Percentiles rank a stretch among this genome's conserved stretches.
Evolutionary conservation across 2,888 invertebrate genomes (phyloP).

Genomic region (Spatulosminthurus flaviceps): DNA sequence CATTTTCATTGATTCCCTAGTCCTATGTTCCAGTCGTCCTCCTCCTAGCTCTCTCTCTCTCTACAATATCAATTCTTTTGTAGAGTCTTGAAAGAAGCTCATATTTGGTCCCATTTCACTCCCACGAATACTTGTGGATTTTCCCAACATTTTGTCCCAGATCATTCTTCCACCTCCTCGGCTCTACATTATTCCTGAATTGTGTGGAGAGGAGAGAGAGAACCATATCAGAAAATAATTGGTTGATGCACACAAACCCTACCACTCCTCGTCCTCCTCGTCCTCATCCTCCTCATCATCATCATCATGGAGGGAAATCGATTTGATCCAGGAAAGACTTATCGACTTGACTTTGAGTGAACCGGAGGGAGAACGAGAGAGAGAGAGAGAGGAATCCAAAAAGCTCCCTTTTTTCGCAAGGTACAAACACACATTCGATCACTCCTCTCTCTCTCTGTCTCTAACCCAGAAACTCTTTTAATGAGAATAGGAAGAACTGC

Average conservation of each 20-base stretch:
- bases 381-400: neutral
- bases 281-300: neutral
- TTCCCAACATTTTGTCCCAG: neutral
- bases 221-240: slow-evolving; percentile 23
- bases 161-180: neutral
- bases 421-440: slow-evolving; percentile 12
- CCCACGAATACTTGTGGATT: too few relatives aligned
- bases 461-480: slow-evolving; percentile 33
- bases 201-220: neutral
- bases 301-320: neutral
- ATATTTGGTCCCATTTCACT: too few relatives aligned
- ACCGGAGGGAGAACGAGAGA: neutral
- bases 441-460: slow-evolving; percentile 6
- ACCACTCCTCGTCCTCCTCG: neutral
- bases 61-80: too few relatives aligned
- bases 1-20: neutral
- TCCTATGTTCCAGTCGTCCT: too few relatives aligned
- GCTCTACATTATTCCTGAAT: neutral
- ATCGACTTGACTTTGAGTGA: slow-evolving; percentile 15
- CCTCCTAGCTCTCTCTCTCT: too few relatives aligned
- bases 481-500: slow-evolving; percentile 25
- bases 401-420: neutral
- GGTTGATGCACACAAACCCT: slow-evolving; percentile 22
- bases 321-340: slow-evolving; percentile 19
- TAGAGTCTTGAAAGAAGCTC: too few relatives aligned